Conservation (phyloP, 2,888 invertebrate genomes). For the Cryptosula pallasiana region DNA sequence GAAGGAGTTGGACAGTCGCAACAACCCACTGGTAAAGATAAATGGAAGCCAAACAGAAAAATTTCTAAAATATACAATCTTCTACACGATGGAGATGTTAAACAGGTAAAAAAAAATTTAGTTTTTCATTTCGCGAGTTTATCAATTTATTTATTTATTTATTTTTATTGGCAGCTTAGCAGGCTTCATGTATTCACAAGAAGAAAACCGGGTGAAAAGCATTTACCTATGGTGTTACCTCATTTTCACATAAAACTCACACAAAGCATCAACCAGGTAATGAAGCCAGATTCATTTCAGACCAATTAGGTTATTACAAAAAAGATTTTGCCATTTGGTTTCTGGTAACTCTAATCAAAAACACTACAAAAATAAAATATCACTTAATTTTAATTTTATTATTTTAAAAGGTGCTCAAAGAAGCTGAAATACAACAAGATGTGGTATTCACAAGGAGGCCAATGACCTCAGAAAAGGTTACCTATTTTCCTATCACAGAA, state of each 20-base stretch:
- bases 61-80: constrained; percentile 15
- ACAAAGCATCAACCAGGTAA: constrained; percentile 13
- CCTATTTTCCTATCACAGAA: constrained; percentile 2
- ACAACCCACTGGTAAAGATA: not conserved
- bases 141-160: too few species aligned
- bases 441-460: constrained; percentile 6
- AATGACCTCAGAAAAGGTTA: not conserved
- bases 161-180: not conserved
- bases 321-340: too few species aligned
- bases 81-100: constrained; percentile 3
- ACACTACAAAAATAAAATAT: too few species aligned
- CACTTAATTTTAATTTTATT: too few species aligned
- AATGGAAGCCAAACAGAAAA: not conserved
- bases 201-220: not conserved
- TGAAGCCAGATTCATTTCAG: too few species aligned
- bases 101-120: not conserved
- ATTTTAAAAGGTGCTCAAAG: not conserved
- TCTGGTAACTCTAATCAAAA: too few species aligned
- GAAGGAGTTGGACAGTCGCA: not conserved
- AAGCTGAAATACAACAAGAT: not conserved
- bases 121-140: too few species aligned
- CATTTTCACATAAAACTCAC: not conserved
- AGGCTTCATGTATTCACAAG: not conserved
- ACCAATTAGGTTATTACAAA: too few species aligned
- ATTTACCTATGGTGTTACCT: not conserved